Evolutionary conservation across 2,888 invertebrate genomes (phyloP), one percentile per base, ranked within the genome.

Genomic region (Microplitis manilae): DNA sequence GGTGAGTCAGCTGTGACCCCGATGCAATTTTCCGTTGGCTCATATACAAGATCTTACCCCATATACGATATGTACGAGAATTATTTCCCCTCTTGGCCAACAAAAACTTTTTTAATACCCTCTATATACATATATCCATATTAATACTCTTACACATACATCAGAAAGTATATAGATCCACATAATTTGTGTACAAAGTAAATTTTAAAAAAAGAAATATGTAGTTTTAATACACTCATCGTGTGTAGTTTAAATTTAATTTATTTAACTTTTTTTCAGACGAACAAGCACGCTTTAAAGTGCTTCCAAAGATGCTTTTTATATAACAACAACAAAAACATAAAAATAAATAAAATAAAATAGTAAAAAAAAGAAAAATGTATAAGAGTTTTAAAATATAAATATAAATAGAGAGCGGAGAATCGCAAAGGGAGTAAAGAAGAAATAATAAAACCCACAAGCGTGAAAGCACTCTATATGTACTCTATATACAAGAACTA

Each of bases 1-100:
- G 5, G 20, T 65, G 40, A 73, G 64, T 8, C 41, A 64, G 59
- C 65, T 65, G 4, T 73, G 73, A 73, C 73, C 73, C 64, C 65
- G 64, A 73, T 73, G 30, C 38, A 62, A 41, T 40, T 17, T 20
- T 72, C 30, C 20, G 30, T 30, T 65, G 30, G 65, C 30, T 30
- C 20, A n/a, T n/a, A 15, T 30, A 38, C 20, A 30, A 65, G 9
- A 65, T 65, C 65, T 65, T 65, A 65, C 38, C 38, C 30, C 30
- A 65, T 65, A 65, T 65, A 8, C 13, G 38, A 65, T 13, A 13
- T 13, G 50, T 50, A 50, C 9, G 13, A 13, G 50, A 50, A 50
- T 50, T 50, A 30, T 65, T 65, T 30, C 65, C 65, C 65, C 38
- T 65, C 65, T 65, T 50, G 50, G 65, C 65, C 65, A 65, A 65